Conservation (phyloP, 2,113 vertebrate species). For the Mellivora capensis region DNA sequence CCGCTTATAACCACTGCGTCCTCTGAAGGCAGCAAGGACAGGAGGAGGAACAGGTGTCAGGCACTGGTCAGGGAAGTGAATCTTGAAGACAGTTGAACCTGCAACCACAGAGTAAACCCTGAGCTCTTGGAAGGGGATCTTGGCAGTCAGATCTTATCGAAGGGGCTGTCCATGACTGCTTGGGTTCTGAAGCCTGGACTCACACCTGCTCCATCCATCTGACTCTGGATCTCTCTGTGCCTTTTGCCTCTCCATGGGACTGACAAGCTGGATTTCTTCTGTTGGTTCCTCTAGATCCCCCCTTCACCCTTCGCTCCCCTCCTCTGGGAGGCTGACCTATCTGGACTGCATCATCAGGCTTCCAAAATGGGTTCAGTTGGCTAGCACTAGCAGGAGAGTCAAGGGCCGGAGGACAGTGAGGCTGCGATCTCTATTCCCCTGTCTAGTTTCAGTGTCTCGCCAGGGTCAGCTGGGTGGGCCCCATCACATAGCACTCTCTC, state of each 20-base stretch:
- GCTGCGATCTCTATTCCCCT: neutral
- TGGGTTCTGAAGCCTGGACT: no score
- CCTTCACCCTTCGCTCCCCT: neutral
- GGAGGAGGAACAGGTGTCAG: neutral
- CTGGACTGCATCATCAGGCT: neutral
- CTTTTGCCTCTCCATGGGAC: neutral
- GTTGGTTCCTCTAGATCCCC: neutral
- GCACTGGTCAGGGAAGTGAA: neutral
- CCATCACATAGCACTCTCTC: neutral
- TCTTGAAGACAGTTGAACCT: neutral
- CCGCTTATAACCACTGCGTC: neutral
- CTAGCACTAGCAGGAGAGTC: neutral
- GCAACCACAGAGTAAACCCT: neutral
- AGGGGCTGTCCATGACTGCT: neutral
- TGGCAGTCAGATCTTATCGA: neutral
- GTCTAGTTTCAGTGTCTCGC: rapidly evolving
- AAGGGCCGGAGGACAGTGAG: neutral
- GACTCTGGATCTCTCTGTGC: neutral
- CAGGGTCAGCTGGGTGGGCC: neutral
- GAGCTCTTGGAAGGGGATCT: neutral
- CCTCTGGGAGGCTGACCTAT: neutral
- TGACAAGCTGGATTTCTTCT: neutral
- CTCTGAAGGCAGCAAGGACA: neutral
- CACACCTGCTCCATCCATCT: neutral
- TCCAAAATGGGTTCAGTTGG: neutral